Percentiles rank a stretch among this genome's conserved stretches.
Evolutionary conservation across 2,888 invertebrate species (phyloP).

Genomic region (Saturnia japonica): DNA sequence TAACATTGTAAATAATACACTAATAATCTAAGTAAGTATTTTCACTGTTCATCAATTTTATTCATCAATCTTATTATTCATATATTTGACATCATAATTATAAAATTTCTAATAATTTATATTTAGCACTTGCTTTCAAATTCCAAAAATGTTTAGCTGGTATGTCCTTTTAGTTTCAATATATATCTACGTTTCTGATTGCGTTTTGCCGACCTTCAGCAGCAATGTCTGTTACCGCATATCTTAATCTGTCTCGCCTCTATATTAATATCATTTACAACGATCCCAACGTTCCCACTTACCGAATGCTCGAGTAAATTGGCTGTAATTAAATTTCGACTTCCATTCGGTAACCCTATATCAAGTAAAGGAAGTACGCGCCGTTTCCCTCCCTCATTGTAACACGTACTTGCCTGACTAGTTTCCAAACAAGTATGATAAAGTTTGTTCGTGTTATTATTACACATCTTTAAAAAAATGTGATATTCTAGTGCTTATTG

Average conservation of each 20-base stretch:
- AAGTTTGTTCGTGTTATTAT: constrained; percentile 30
- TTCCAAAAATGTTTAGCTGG: constrained; percentile 36
- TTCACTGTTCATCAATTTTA: no score
- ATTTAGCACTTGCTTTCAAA: constrained; percentile 35
- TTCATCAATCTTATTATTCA: not conserved
- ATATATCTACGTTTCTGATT: constrained; percentile 38
- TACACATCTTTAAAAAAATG: no score
- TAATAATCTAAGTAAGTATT: no score
- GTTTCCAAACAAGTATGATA: constrained; percentile 33
- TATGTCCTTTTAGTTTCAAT: constrained; percentile 54
- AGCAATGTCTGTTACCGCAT: constrained; percentile 50
- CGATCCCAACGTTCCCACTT: constrained; percentile 52
- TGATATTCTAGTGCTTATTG: no score
- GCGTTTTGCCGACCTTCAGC: constrained; percentile 45
- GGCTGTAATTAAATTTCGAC: constrained; percentile 60
- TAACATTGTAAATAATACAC: no score
- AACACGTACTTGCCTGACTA: constrained; percentile 25
- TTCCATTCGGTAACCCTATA: constrained; percentile 41
- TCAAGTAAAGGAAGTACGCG: constrained; percentile 53
- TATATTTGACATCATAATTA: not conserved
- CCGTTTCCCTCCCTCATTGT: constrained; percentile 51
- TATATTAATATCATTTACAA: constrained; percentile 48
- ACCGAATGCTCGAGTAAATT: constrained; percentile 56
- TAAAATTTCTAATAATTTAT: constrained; percentile 23
- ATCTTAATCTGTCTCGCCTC: constrained; percentile 47